Conservation (phyloP, 2,888 invertebrate genomes). For the Phyto melanocephala region DNA sequence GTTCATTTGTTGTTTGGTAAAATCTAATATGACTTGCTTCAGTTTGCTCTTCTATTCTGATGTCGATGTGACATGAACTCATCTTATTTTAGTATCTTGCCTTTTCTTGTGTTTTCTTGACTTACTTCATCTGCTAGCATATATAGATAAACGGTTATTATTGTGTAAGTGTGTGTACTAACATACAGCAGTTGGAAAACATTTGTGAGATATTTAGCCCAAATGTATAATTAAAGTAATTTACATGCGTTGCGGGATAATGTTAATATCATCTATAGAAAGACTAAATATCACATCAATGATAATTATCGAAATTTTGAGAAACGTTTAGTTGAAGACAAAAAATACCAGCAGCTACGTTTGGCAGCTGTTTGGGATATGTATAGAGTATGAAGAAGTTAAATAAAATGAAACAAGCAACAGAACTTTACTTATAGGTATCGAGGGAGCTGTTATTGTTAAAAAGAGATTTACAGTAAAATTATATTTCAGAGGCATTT, state of each 20-base stretch:
- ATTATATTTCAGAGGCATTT: not conserved
- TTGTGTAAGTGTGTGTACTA: not conserved
- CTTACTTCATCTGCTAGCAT: no score
- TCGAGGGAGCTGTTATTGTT: slow-evolving; percentile 40
- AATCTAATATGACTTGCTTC: not conserved
- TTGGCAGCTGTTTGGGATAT: not conserved
- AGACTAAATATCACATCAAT: slow-evolving; percentile 47
- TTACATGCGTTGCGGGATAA: slow-evolving; percentile 63
- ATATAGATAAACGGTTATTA: not conserved
- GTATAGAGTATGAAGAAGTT: not conserved
- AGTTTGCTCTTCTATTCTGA: not conserved
- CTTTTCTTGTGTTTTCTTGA: not conserved
- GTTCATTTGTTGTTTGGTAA: slow-evolving; percentile 28
- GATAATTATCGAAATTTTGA: slow-evolving; percentile 43
- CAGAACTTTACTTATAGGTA: slow-evolving; percentile 1
- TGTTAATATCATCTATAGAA: slow-evolving; percentile 46
- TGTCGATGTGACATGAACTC: slow-evolving; percentile 13
- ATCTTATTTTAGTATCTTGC: not conserved
- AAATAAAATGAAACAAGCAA: slow-evolving; percentile 26
- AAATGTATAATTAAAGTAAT: slow-evolving; percentile 63
- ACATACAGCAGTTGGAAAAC: not conserved
- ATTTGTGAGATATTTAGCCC: slow-evolving; percentile 51
- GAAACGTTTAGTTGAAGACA: not conserved
- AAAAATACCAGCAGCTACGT: not conserved
- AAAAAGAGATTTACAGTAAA: slow-evolving; percentile 33